Evolutionary conservation across 2,888 invertebrate genomes (phyloP).

Genomic region (Siphlonurus alternatus): DNA sequence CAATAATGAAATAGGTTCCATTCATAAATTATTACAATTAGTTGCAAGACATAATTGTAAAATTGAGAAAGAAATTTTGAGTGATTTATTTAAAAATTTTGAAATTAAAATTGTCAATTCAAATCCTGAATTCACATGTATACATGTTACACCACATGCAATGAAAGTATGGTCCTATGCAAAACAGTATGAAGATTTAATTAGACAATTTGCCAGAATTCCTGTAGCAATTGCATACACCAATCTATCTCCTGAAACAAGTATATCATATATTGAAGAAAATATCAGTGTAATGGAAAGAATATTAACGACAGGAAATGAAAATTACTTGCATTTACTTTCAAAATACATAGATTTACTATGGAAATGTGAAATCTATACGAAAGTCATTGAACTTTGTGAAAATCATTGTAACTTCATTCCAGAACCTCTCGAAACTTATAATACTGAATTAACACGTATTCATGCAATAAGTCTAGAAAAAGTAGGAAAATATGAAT

Average conservation of each 20-base stretch:
- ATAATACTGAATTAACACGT: not conserved
- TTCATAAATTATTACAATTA: not conserved
- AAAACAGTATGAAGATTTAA: not conserved
- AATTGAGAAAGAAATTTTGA: not conserved
- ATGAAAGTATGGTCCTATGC: not conserved
- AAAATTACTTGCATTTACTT: too few species aligned
- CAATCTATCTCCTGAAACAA: not conserved
- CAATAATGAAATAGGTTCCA: not conserved
- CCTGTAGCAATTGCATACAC: not conserved
- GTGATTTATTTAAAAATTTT: too few species aligned
- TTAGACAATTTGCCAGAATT: not conserved
- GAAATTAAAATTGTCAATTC: too few species aligned
- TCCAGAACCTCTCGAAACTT: too few species aligned
- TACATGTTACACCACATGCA: not conserved
- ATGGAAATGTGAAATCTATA: too few species aligned
- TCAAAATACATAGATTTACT: too few species aligned
- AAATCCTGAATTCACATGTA: too few species aligned
- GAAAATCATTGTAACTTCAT: too few species aligned
- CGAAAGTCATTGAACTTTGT: too few species aligned
- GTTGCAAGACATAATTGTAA: not conserved
- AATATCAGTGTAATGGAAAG: not conserved
- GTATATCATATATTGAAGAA: not conserved
- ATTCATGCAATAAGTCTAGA: not conserved
- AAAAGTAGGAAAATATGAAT: not conserved
- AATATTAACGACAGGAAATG: not conserved